Evolutionary conservation across 1,140 invertebrate species (phyloP), one percentile per base, ranked within the genome.

Genomic region (Calosoma granatense): DNA sequence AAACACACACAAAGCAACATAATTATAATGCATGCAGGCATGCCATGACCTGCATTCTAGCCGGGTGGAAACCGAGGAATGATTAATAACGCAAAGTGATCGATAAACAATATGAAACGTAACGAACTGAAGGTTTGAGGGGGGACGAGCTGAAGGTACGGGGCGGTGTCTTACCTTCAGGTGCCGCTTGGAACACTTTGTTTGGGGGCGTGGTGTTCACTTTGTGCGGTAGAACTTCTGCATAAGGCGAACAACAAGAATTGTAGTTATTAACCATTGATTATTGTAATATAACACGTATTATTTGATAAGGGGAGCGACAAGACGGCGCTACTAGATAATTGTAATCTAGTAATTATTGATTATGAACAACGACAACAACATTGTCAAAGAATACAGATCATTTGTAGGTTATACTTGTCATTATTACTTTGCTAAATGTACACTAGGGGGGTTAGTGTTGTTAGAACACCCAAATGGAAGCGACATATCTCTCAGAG

Each of bases 151-250:
- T 12, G 41, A 47, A 47, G 9, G 41, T 47, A 9, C 4, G 17
- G 17, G 4, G n/a, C 6, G 6, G 6, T 11, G 15, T 47, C 41
- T 47, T 76, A 73, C 78, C 79, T 64, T 79, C 77, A 64, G 79
- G 79, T 68, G 80, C 77, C 60, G 76, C 77, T 67, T 75, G 73
- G 73, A 83, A 81, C 65, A 72, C 69, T 61, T 77, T 78, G 70
- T 77, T 75, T 17, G 53, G 19, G 52, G 69, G 64, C 41, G 41
- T 47, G 3, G 9, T 47, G 3, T 9, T 63, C 63, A 72, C 65
- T 58, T 70, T 70, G 67, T 77, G 77, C 65, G 72, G 74, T 58
- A 74, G 74, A 57, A 78, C 68, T 63, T 77, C 78, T 70, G 80
- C 78, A 70, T 81, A 78, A 80, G 73, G 26, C 36, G 41, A 47